These are phyloP conservation scores for Rhopalosiphum padi DNA, from an alignment of 1,140 invertebrate species.

Conservation along the genomic window DNA sequence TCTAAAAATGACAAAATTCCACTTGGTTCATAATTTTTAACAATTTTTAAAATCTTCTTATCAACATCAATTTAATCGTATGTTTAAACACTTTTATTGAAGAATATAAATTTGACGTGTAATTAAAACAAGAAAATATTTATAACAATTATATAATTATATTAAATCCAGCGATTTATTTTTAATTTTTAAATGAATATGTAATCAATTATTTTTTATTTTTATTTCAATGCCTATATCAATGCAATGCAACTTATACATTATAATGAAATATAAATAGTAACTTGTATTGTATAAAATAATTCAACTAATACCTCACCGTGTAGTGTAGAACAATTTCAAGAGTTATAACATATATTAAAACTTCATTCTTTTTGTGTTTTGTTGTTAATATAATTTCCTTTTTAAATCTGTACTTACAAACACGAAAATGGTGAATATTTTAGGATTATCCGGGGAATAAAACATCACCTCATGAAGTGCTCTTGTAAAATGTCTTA, in stretches of 20 bases:
- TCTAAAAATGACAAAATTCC: no score
- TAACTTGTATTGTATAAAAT: not conserved
- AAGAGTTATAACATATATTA: not conserved
- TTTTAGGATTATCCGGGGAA: conserved; percentile 19
- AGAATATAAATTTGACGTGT: no score
- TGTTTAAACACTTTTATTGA: no score
- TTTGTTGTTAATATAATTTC: conserved; percentile 1
- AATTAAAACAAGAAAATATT: no score
- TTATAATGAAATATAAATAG: not conserved
- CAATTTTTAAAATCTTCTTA: no score
- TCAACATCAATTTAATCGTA: no score
- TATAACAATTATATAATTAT: no score
- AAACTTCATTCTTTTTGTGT: not conserved
- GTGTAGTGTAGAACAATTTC: not conserved
- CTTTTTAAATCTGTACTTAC: conserved; percentile 1
- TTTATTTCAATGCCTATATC: no score
- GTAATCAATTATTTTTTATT: no score
- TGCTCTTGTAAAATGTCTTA: conserved; percentile 20
- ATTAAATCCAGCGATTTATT: not conserved
- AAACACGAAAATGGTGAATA: not conserved
- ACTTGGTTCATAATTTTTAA: no score
- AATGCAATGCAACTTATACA: no score
- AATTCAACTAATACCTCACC: not conserved
- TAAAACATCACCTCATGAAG: not conserved
- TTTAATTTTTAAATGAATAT: not conserved